These are phyloP conservation scores for Cynocephalus volans DNA, from an alignment of 2,113 vertebrate genomes.

Conservation along the genomic window DNA sequence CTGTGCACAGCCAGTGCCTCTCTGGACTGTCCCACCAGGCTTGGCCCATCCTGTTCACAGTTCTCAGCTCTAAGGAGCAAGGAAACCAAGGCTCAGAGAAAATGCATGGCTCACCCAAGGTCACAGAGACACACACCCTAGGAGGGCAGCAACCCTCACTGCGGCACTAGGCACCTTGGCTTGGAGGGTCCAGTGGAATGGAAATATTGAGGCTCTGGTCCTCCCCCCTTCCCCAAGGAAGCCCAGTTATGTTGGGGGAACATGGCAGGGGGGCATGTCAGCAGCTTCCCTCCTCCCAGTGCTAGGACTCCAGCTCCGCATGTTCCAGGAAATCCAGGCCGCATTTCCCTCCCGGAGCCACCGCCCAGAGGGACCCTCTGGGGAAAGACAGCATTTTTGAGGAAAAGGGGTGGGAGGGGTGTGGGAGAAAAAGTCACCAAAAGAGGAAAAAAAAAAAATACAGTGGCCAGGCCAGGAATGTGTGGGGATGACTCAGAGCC, in stretches of 20 bases:
- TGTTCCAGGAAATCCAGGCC: conserved; percentile 86
- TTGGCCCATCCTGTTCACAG: not conserved
- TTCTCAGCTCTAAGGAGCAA: not conserved
- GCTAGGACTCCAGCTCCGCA: conserved; percentile 60
- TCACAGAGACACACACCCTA: not conserved
- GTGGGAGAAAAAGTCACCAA: conserved; percentile 82
- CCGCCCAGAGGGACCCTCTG: conserved; percentile 79
- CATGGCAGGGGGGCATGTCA: not conserved
- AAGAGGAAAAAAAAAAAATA: conserved; percentile 53
- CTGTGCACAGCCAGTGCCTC: not conserved
- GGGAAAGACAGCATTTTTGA: conserved; percentile 84
- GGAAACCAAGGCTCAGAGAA: not conserved
- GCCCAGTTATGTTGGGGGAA: not conserved
- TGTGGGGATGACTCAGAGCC: conserved; percentile 81
- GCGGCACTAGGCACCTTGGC: not conserved
- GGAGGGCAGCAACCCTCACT: not conserved
- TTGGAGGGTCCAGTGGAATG: too few species aligned
- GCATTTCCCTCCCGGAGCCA: conserved; percentile 78
- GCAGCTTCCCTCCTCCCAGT: conserved; percentile 64
- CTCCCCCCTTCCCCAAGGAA: not conserved
- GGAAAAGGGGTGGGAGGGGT: conserved; percentile 78
- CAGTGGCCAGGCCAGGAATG: conserved; percentile 81
- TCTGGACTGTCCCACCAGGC: not conserved
- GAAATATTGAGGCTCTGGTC: not conserved
- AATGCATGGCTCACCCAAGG: not conserved